Conservation (phyloP, 1,140 invertebrate genomes). For the Physella acuta region DNA sequence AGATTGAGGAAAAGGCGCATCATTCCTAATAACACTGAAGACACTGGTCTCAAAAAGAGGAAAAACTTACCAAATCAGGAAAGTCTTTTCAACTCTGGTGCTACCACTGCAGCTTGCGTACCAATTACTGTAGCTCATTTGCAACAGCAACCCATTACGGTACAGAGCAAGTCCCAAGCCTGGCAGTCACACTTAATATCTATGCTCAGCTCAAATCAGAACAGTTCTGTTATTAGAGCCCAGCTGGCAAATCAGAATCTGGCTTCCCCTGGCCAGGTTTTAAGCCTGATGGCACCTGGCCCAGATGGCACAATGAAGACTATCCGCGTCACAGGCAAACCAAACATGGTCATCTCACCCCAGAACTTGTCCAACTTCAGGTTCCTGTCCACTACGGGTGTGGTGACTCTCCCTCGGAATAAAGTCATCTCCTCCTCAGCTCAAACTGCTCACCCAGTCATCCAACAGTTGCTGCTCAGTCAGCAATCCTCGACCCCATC, state of each 20-base stretch:
- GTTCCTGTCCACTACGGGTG: constrained; percentile 19
- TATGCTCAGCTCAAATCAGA: background rate
- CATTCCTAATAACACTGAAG: constrained; percentile 53
- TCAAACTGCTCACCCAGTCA: constrained; percentile 19
- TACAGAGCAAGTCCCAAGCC: too few species aligned
- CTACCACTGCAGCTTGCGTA: background rate
- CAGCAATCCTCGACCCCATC: background rate
- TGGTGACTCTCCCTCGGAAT: constrained; percentile 6
- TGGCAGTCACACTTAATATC: background rate
- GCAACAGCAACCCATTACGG: background rate
- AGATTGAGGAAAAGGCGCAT: constrained; percentile 50
- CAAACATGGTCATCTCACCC: constrained; percentile 11
- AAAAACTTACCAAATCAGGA: constrained; percentile 16
- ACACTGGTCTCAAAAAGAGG: constrained; percentile 39
- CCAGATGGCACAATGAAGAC: constrained; percentile 9
- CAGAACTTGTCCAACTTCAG: constrained; percentile 13
- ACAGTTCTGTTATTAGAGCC: constrained; percentile 4
- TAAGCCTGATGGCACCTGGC: background rate
- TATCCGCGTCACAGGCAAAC: constrained; percentile 1
- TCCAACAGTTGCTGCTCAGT: constrained; percentile 21
- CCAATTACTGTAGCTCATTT: background rate
- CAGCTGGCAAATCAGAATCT: constrained; percentile 1
- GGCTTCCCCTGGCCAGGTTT: background rate
- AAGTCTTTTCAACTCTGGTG: background rate
- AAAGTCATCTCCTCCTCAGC: background rate